A percentile compares a stretch with the other conserved stretches of the same genome.
Evolutionary conservation across 2,113 vertebrate species (phyloP).

Genomic region (Cettia cetti): DNA sequence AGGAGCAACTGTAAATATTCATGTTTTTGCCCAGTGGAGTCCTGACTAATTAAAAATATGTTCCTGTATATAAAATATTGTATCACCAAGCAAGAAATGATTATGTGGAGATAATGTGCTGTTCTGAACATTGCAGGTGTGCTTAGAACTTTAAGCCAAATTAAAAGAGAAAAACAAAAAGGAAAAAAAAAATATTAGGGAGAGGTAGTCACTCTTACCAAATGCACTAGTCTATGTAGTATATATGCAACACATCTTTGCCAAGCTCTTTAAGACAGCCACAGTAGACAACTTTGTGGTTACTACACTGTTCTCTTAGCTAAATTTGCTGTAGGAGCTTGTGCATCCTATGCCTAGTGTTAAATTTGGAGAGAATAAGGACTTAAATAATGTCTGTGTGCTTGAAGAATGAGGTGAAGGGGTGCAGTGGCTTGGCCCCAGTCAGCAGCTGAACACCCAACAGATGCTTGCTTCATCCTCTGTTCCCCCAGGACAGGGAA

Average conservation of each 20-base stretch:
- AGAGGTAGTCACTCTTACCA: not conserved
- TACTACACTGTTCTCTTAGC: not conserved
- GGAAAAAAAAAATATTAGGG: not conserved
- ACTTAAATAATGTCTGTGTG: fast-evolving
- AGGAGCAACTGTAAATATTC: not conserved
- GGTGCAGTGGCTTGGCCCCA: not conserved
- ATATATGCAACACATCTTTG: not conserved
- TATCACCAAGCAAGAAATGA: not conserved
- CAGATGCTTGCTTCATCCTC: not conserved
- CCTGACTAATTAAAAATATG: not conserved
- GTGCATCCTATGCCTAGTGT: not conserved
- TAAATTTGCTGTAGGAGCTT: not conserved
- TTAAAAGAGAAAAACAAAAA: not conserved
- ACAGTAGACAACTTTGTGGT: not conserved
- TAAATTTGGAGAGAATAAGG: not conserved
- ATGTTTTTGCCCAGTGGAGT: not conserved
- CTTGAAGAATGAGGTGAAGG: not conserved
- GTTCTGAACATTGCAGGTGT: not conserved
- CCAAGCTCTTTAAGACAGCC: not conserved
- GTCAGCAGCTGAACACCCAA: not conserved
- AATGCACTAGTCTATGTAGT: not conserved
- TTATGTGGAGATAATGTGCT: not conserved
- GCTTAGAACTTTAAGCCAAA: not conserved
- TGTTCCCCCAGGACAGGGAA: fast-evolving
- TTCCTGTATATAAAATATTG: not conserved